Conservation (phyloP, 37 sponge, comb jelly and placozoan genomes). For the Beroe ovata region DNA sequence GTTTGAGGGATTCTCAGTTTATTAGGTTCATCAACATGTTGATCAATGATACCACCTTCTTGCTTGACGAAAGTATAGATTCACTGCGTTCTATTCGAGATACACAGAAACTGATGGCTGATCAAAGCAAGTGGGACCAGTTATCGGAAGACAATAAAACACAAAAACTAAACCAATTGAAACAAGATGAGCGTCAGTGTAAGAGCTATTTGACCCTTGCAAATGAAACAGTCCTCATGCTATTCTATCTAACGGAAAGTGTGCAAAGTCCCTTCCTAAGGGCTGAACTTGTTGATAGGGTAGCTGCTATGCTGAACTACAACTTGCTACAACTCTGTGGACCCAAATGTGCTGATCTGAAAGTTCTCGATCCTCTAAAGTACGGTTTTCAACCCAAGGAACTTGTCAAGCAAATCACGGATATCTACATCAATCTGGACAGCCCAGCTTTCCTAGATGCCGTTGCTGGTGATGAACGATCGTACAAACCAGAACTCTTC, state of each 20-base stretch:
- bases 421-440: slow-evolving; percentile 91
- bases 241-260: slow-evolving; percentile 82
- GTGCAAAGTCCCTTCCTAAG: slow-evolving; percentile 79
- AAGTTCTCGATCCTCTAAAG: slow-evolving; percentile 86
- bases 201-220: slow-evolving; percentile 89
- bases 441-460: slow-evolving; percentile 77
- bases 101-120: slow-evolving; percentile 84
- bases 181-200: slow-evolving; percentile 89
- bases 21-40: slow-evolving; percentile 91
- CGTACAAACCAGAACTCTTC: slow-evolving; percentile 83
- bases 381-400: slow-evolving; percentile 87
- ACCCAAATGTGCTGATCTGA: slow-evolving; percentile 84
- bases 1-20: slow-evolving; percentile 73
- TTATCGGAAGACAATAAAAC: slow-evolving; percentile 74
- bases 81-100: slow-evolving; percentile 87
- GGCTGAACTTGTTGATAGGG: slow-evolving; percentile 75
- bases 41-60: slow-evolving; percentile 95
- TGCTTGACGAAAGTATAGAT: slow-evolving; percentile 92
- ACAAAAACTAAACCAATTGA: slow-evolving; percentile 77
- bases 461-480: slow-evolving; percentile 86
- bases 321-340: slow-evolving; percentile 94
- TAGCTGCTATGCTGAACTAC: slow-evolving; percentile 91
- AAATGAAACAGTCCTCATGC: slow-evolving; percentile 80
- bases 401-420: slow-evolving; percentile 78
- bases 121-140: slow-evolving; percentile 73